Evolutionary conservation across 2,797 vertebrate genomes (phyloP), one percentile per base, ranked within the genome.

Genomic region (Myotis planiceps): DNA sequence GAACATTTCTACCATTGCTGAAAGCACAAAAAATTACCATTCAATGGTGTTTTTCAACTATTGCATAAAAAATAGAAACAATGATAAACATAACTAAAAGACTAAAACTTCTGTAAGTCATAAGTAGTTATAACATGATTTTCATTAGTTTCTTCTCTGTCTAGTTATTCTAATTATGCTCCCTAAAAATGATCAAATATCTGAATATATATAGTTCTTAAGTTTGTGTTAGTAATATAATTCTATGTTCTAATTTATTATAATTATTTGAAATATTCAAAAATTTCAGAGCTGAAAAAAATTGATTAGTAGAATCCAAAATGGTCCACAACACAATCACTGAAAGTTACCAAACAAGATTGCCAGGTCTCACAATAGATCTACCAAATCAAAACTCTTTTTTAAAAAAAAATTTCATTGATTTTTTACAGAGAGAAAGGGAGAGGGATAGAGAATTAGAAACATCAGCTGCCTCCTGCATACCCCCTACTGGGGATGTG

Each of bases 81-180:
- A 91, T 81, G 68, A 71, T 42, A 85, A 85, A 68, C 34, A 63
- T 19, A 92, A 92, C 51, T 76, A 87, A 94, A 81, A 81, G 10
- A 32, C 90, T 89, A 75, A 85, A 91, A 88, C 23, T 76, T 94
- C 76, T 80, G 71, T 15, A 88, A 88, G 29, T 92, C 32, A 1
- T 55, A 85, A 80, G 45, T 58, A 94, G 32, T 85, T 89, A 71
- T 23, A 49, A 4, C 23, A 81, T 42, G 53, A 81, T 85, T 92
- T 82, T 94, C 74, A 81, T 71, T 76, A 75, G 68, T 94, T 88
- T 95, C 51, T 90, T 87, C 63, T 72, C 88, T 86, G n/a, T 42
- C 55, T 95, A 83, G 39, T 63, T 78, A 95, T 76, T 63, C n/a
- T 83, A 83, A 71, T 69, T 74, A 68, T 42, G 21, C 14, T 79